phyloP scores from a whole-genome alignment of 2,113 vertebrate genomes.

The Procavia capensis region DNA sequence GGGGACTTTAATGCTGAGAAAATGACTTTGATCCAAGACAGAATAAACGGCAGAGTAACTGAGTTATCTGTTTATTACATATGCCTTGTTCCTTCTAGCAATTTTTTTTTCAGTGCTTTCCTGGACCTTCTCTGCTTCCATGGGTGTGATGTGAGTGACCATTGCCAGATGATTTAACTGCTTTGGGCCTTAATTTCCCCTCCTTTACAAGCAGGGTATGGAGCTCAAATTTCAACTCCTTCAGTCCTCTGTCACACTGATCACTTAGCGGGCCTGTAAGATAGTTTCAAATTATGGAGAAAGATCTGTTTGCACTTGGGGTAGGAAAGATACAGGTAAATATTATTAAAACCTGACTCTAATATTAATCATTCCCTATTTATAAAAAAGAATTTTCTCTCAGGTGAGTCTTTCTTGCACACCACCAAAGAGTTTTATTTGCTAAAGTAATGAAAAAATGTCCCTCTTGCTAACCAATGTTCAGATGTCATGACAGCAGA shows the following conservation, averaged over 20 bases:
- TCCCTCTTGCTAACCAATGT: not conserved
- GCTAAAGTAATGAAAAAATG: not conserved
- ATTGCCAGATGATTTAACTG: not conserved
- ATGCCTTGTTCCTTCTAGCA: slow-evolving; percentile 30
- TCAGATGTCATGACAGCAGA: not conserved
- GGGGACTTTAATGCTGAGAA: slow-evolving; percentile 31
- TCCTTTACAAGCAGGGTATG: not conserved
- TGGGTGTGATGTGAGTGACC: not conserved
- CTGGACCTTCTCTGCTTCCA: not conserved
- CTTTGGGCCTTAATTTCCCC: not conserved
- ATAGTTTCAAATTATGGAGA: not conserved
- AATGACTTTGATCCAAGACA: slow-evolving; percentile 26
- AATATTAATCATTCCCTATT: not conserved
- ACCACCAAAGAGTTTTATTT: not conserved
- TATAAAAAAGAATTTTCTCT: not conserved
- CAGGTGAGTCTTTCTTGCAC: not conserved
- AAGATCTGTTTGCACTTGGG: not conserved
- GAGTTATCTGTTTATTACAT: slow-evolving; percentile 12
- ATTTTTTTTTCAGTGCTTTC: not conserved
- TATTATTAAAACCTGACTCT: not conserved
- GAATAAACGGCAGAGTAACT: not conserved
- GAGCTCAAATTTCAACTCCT: not conserved
- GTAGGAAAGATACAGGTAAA: not conserved
- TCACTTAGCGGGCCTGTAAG: not conserved
- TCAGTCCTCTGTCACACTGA: not conserved